Evolutionary conservation across 2,888 invertebrate genomes (phyloP).

Genomic region (Bombylius discolor): DNA sequence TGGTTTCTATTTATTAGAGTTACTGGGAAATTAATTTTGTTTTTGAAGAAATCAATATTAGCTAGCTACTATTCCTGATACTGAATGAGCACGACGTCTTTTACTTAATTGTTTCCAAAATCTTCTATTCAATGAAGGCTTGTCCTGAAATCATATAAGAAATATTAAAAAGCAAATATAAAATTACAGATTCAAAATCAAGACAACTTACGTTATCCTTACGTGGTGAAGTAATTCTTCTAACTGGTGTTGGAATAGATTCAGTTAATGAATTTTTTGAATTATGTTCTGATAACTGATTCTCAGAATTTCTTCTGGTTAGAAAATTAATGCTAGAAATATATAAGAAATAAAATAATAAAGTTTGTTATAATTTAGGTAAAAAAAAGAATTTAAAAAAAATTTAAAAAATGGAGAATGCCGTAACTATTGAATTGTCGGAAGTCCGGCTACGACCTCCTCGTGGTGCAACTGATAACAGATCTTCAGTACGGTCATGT

Average conservation of each 20-base stretch:
- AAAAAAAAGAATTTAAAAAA: too few species aligned
- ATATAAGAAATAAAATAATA: not conserved
- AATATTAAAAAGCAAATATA: slow-evolving; percentile 1
- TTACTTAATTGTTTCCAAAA: slow-evolving; percentile 70
- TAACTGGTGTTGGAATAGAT: slow-evolving; percentile 26
- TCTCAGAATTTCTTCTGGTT: slow-evolving; percentile 34
- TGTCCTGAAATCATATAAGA: slow-evolving; percentile 45
- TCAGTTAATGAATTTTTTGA: slow-evolving; percentile 34
- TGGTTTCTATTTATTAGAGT: not conserved
- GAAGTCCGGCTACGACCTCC: too few species aligned
- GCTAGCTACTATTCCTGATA: slow-evolving; percentile 34
- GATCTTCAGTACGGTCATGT: too few species aligned
- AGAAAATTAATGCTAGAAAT: slow-evolving; percentile 32
- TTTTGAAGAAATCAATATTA: slow-evolving; percentile 14
- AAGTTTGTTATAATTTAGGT: too few species aligned
- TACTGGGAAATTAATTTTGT: not conserved
- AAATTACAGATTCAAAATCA: not conserved
- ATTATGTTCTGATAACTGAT: slow-evolving; percentile 27
- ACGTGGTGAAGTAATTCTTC: slow-evolving; percentile 29
- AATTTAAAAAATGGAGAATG: too few species aligned
- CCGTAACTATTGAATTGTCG: too few species aligned
- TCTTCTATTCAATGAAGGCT: slow-evolving; percentile 60
- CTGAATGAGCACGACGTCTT: slow-evolving; percentile 47
- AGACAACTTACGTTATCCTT: slow-evolving; percentile 32
- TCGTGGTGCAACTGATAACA: too few species aligned